Evolutionary conservation across 2,113 vertebrate genomes (phyloP).

Genomic region (Python bivittatus): DNA sequence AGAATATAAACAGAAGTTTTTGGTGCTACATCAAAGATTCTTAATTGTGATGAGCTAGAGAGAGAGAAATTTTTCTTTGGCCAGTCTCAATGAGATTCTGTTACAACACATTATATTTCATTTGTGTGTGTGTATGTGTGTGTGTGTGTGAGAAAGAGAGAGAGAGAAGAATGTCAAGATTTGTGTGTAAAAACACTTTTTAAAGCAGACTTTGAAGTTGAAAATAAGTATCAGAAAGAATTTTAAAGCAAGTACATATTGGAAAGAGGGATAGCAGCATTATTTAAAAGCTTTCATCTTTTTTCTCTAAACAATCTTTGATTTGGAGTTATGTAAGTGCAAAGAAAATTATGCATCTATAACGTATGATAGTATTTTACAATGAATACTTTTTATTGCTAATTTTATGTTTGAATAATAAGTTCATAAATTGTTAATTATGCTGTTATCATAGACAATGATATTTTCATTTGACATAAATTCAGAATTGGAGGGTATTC

Average conservation of each 20-base stretch:
- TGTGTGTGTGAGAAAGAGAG: fast-evolving
- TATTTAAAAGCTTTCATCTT: no score
- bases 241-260: no score
- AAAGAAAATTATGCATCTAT: neutral
- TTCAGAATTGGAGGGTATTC: neutral
- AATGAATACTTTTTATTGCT: neutral
- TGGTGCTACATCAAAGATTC: neutral
- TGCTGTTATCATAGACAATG: neutral
- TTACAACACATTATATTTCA: neutral
- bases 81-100: neutral
- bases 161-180: no score
- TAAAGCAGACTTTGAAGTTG: neutral
- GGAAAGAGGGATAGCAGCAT: no score
- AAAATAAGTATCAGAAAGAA: neutral
- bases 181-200: neutral
- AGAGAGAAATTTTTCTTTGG: neutral
- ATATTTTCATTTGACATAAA: conserved; percentile 20
- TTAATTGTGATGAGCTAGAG: neutral
- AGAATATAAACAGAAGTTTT: neutral
- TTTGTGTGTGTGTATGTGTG: neutral
- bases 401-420: neutral
- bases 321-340: no score
- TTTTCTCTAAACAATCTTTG: no score
- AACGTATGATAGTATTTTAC: neutral
- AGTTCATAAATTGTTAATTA: neutral